These are phyloP conservation scores for Lepidurus couesii DNA, from an alignment of 1,140 invertebrate species.

Conservation along the genomic window DNA sequence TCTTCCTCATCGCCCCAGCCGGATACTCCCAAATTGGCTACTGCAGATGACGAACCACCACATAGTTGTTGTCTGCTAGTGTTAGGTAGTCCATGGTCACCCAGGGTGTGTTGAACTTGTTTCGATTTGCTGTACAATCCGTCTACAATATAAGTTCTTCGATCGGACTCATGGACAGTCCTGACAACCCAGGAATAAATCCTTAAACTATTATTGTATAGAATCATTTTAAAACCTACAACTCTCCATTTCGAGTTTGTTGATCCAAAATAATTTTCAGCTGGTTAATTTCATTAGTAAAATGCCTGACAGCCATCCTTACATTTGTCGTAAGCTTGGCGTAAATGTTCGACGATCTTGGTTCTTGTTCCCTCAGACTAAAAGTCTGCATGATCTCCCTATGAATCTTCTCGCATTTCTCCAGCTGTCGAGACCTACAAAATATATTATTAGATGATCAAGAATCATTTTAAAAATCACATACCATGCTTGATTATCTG, in stretches of 20 bases:
- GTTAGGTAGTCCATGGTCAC: not conserved
- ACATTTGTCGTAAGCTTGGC: not conserved
- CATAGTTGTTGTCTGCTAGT: not conserved
- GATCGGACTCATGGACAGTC: not conserved
- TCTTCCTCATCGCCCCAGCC: not conserved
- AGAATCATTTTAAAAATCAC: not conserved
- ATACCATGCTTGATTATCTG: not conserved
- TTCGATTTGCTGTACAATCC: not conserved
- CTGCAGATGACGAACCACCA: not conserved
- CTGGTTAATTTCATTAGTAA: conserved; percentile 5
- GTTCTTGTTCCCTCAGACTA: conserved; percentile 4
- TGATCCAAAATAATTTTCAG: conserved; percentile 4
- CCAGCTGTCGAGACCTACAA: not conserved
- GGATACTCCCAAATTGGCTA: not conserved
- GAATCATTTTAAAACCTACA: not conserved
- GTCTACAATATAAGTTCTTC: conserved; percentile 7
- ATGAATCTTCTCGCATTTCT: not conserved
- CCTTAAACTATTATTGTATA: not conserved
- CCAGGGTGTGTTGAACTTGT: not conserved
- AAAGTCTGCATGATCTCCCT: conserved; percentile 8
- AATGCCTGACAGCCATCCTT: conserved; percentile 1
- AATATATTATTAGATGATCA: not conserved
- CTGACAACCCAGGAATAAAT: not conserved
- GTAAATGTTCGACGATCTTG: not conserved
- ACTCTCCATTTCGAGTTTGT: conserved; percentile 7